Evolutionary conservation across 1,140 invertebrate species (phyloP), one percentile per base, ranked within the genome.

Genomic region (Drosophila azteca): DNA sequence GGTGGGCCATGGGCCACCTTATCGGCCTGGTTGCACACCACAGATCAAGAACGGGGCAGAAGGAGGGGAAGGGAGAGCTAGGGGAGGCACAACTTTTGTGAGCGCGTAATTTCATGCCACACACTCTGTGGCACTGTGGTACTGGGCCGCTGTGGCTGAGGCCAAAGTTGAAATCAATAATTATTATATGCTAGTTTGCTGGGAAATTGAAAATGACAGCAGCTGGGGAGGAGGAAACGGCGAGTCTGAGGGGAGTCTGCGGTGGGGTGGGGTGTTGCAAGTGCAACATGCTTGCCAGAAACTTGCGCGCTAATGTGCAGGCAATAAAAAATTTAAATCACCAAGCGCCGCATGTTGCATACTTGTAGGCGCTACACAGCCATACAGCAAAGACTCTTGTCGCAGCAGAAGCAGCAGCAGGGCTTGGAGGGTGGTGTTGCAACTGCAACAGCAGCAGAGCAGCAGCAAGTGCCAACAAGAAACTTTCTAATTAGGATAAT

Each of bases 401-500:
- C 35, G 11, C 35, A 39, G 35, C 35, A 39, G 9, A 3, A 35
- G 3, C 31, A 39, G 11, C 35, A 39, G 8, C 9, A 35, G 9
- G n/a, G 24, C 41, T 46, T 57, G 66, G 60, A 29, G 52, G 31
- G 62, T 20, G 69, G 62, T 62, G 57, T 35, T 35, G 74, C 69
- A 62, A 39, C 31, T 35, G 31, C 31, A 24, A 53, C 41, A 52
- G 60, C 60, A 78, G 74, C 64, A 60, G 43, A 31, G 61, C 41
- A 52, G 68, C 60, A 48, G 64, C 65, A 87, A 87, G 82, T 82
- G 82, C 65, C 70, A 87, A 87, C 82, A 85, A 85, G 69, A 89
- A 89, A 89, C 85, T 90, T 87, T 90, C 78, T 90, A 91, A 91
- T 91, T 91, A 90, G 90, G 74, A 73, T 90, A 80, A 91, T 91